Conservation (phyloP, 2,888 invertebrate species). For the Deilephila porcellus region DNA sequence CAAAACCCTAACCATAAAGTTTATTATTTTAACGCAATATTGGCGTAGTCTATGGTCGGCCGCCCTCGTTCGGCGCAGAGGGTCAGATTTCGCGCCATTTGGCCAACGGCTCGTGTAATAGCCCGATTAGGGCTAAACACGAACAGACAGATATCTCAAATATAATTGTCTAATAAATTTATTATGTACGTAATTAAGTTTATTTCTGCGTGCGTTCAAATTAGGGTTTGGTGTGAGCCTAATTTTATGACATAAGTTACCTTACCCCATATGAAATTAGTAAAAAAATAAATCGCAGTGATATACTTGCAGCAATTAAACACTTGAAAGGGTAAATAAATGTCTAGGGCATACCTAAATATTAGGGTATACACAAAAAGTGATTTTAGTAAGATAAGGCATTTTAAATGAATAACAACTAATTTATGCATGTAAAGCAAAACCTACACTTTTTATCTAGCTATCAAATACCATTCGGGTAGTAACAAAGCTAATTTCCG, state of each 20-base stretch:
- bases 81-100: constrained; percentile 84
- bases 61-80: constrained; percentile 64
- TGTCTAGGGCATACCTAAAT: no score
- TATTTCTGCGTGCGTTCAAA: not conserved
- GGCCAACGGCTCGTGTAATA: constrained; percentile 82
- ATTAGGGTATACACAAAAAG: no score
- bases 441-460: no score
- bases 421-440: no score
- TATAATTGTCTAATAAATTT: constrained; percentile 25
- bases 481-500: no score
- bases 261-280: not conserved
- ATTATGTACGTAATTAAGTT: constrained; percentile 16
- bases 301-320: no score
- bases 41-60: constrained; percentile 60
- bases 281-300: not conserved
- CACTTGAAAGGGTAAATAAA: no score
- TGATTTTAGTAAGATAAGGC: no score
- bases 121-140: constrained; percentile 54
- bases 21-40: constrained; percentile 34
- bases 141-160: constrained; percentile 40
- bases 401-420: not conserved
- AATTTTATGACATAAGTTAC: not conserved
- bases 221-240: not conserved
- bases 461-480: no score
- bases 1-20: constrained; percentile 5